Conservation (phyloP, 2,888 invertebrate species). For the Napeogenes sylphis region DNA sequence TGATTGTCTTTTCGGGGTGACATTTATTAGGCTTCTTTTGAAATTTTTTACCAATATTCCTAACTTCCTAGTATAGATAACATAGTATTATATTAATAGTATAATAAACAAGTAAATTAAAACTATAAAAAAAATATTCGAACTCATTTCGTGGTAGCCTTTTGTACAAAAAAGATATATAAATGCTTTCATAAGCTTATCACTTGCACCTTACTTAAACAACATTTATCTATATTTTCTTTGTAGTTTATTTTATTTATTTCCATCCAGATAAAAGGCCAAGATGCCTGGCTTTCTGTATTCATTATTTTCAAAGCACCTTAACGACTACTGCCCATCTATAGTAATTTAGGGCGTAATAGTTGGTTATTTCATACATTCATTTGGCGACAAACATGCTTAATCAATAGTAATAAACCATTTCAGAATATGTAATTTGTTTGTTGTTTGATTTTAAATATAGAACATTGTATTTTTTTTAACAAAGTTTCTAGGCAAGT, state of each 20-base stretch:
- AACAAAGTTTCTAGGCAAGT: too few species aligned
- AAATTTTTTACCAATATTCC: too few species aligned
- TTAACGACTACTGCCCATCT: constrained; percentile 1
- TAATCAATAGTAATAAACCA: background rate
- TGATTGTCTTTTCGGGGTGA: too few species aligned
- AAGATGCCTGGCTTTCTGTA: constrained; percentile 15
- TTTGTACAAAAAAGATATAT: background rate
- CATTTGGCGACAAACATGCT: background rate
- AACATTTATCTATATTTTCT: constrained; percentile 24
- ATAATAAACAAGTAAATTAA: constrained; percentile 9
- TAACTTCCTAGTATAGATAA: too few species aligned
- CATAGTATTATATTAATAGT: too few species aligned
- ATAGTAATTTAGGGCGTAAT: background rate
- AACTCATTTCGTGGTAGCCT: background rate
- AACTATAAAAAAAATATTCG: background rate
- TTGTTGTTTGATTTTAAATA: too few species aligned
- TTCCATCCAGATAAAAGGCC: constrained; percentile 21
- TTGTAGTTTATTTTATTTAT: constrained; percentile 25
- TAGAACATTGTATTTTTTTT: too few species aligned
- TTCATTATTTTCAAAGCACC: constrained; percentile 15
- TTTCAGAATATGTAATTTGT: too few species aligned
- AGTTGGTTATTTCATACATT: background rate
- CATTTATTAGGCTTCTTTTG: too few species aligned
- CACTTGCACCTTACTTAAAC: constrained; percentile 12
- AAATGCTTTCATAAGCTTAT: constrained; percentile 7